phyloP scores from a whole-genome alignment of 2,888 invertebrate species.

The Sphaeridia pumilis region DNA sequence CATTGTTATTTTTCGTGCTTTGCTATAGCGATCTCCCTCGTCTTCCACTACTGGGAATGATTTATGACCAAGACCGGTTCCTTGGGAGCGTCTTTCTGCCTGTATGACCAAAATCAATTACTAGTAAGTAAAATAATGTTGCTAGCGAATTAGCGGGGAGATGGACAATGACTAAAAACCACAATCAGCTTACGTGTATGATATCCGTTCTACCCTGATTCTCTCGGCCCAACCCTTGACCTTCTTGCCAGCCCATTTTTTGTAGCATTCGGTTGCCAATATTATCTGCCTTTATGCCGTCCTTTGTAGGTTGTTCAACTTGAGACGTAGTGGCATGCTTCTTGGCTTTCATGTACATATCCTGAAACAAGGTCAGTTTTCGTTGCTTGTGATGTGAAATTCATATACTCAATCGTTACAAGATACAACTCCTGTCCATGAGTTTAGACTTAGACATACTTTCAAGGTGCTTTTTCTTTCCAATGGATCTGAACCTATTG shows the following conservation, averaged over 20 bases:
- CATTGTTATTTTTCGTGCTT: constrained; percentile 79
- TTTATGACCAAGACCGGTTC: constrained; percentile 79
- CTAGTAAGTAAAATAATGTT: too few relatives aligned
- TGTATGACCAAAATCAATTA: too few relatives aligned
- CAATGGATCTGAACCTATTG: constrained; percentile 54
- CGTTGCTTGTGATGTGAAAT: too few relatives aligned
- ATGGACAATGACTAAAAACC: too few relatives aligned
- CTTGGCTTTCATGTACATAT: constrained; percentile 54
- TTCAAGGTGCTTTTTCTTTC: constrained; percentile 50
- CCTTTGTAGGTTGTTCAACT: constrained; percentile 48
- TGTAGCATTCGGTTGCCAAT: constrained; percentile 90
- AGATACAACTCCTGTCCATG: too few relatives aligned
- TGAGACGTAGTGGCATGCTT: constrained; percentile 40
- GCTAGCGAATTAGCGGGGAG: too few relatives aligned
- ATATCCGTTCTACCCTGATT: constrained; percentile 89
- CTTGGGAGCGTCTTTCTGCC: constrained; percentile 53
- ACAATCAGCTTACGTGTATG: constrained; percentile 77
- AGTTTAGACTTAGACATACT: too few relatives aligned
- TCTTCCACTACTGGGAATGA: constrained; percentile 62
- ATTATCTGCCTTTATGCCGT: constrained; percentile 71
- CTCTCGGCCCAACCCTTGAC: constrained; percentile 83
- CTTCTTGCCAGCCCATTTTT: constrained; percentile 99
- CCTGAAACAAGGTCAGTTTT: constrained; percentile 38
- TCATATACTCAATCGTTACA: too few relatives aligned
- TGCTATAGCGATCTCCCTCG: constrained; percentile 76